phyloP scores from a whole-genome alignment of 1,140 invertebrate species.

The Calephelis nemesis region DNA sequence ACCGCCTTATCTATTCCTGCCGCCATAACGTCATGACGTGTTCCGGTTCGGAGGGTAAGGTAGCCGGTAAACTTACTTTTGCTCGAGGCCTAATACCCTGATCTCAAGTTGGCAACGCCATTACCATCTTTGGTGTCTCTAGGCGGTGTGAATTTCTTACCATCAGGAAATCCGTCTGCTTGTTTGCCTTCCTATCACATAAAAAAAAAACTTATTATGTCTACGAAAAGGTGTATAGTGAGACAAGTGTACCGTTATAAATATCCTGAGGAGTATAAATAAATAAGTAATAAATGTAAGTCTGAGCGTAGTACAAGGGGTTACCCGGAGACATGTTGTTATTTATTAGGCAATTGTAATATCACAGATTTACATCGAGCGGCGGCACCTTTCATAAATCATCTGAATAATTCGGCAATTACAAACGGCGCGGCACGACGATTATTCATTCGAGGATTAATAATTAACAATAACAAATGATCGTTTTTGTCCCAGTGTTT shows the following conservation, averaged over 20 bases:
- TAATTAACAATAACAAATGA: conserved; percentile 61
- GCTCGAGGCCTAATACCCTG: no score
- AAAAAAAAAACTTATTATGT: no score
- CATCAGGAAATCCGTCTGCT: no score
- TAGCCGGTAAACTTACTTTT: no score
- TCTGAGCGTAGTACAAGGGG: neutral
- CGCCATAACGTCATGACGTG: no score
- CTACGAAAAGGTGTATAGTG: no score
- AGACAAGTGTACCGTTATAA: neutral
- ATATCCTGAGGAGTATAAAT: neutral
- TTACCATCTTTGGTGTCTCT: no score
- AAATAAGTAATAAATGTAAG: conserved; percentile 2
- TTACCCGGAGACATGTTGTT: conserved; percentile 1
- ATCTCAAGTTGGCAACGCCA: no score
- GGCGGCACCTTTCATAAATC: conserved; percentile 43
- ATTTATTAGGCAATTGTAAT: conserved; percentile 12
- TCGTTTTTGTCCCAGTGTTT: conserved; percentile 35
- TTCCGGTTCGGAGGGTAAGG: no score
- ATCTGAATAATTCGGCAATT: conserved; percentile 56
- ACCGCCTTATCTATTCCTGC: no score
- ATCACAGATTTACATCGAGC: conserved; percentile 11
- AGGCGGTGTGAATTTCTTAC: no score
- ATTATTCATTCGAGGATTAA: conserved; percentile 54
- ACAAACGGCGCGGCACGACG: conserved; percentile 44
- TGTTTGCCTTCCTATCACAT: no score